These are phyloP conservation scores for Phoeniculus purpureus DNA, from an alignment of 2,797 vertebrate genomes.

Conservation along the genomic window DNA sequence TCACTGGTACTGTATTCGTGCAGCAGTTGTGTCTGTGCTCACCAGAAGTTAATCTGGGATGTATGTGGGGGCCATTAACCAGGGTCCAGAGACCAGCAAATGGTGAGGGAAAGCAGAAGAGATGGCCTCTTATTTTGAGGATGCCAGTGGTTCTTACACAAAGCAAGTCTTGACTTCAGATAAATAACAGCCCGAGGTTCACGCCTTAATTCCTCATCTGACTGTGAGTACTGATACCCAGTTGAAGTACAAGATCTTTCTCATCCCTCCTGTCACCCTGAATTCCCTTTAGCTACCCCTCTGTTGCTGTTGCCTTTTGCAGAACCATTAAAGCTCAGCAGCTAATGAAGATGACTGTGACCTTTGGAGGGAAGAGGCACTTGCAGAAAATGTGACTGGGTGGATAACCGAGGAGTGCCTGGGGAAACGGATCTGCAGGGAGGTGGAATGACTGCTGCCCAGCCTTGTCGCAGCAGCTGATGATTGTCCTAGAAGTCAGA, in stretches of 20 bases:
- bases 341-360: background rate
- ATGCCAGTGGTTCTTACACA: rapidly evolving
- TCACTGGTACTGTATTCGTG: rapidly evolving
- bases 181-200: background rate
- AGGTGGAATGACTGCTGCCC: background rate
- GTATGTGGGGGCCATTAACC: background rate
- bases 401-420: background rate
- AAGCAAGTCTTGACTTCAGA: background rate
- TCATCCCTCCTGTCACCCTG: background rate
- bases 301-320: background rate
- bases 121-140: background rate
- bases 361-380: background rate
- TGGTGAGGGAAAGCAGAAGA: background rate
- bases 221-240: background rate
- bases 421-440: background rate
- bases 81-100: background rate
- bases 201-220: background rate
- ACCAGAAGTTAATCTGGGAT: background rate
- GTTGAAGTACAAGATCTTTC: background rate
- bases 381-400: background rate
- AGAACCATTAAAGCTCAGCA: background rate
- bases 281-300: background rate
- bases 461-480: background rate
- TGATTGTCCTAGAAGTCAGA: background rate
- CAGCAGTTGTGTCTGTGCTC: background rate